Base-by-base conservation (phyloP, 2,113 vertebrate species). In the Perca flavescens region DNA sequence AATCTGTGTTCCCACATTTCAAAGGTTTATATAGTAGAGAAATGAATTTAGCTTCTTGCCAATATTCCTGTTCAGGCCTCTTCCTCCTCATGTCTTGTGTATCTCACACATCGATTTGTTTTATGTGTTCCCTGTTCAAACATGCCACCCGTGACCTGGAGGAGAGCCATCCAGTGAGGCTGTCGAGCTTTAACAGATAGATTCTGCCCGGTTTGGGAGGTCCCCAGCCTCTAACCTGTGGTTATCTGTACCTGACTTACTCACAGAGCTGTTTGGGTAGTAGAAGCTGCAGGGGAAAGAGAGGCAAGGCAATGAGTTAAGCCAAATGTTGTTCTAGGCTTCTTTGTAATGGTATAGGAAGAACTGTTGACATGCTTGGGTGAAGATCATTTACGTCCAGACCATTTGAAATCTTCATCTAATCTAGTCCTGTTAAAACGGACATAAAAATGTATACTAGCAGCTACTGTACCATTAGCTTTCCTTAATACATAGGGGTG, bases 11-110 rank as follows among this genome's bases (percentile, higher is more conserved):
- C 85, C 85, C 74, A 85, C 81, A 79, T 88, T 92, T 86, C 63
- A 69, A 56, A 79, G 93, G 93, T 94, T 94, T 94, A 94, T 86
- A 84, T 88, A 94, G 84, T 53, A 46, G 65, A 89, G 80, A 90
- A 80, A 84, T 88, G 22, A 86, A 89, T 89, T 90, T 67, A 46
- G 79, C 86, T 79, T 13, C 88, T 90, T 87, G 91, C 90, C 86
- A 89, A 70, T 89, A 77, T 84, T 77, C 67, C 76, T 77, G 66
- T 69, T 69, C 83, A 75, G 85, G 84, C 65, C 71, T 92, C 81
- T 78, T 89, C 68, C 50, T 90, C 87, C 50, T 90, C 87, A 43
- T 22, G 54, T 89, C 82, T 83, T 86, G 76, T 91, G 70, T 87
- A 79, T 93, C 65, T 86, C 62, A 79, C 56, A 81, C 79, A 84